These are phyloP conservation scores for Pagrus major DNA, from an alignment of 2,113 vertebrate species.

Conservation along the genomic window DNA sequence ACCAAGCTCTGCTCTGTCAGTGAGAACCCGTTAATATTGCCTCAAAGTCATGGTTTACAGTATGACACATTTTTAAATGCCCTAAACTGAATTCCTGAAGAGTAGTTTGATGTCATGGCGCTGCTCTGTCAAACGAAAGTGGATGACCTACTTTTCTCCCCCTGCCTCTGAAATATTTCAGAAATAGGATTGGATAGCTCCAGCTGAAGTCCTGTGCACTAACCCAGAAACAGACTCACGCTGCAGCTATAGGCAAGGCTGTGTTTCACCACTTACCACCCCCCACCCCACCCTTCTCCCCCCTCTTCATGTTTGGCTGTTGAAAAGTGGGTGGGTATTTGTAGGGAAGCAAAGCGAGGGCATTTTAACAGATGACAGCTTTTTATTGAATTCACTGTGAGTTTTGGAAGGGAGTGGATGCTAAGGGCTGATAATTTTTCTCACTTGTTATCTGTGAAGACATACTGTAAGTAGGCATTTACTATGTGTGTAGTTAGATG, in stretches of 20 bases:
- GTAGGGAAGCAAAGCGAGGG: conserved; percentile 67
- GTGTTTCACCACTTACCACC: conserved; percentile 62
- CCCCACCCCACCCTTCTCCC: conserved; percentile 39
- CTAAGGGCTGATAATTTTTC: conserved; percentile 43
- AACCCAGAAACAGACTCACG: conserved; percentile 81
- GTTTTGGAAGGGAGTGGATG: conserved; percentile 65
- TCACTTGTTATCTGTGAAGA: conserved; percentile 47
- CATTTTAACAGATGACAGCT: conserved; percentile 78
- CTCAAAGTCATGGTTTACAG: conserved; percentile 66
- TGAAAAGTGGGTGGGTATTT: conserved; percentile 80
- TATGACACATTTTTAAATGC: conserved; percentile 74
- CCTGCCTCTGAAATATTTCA: conserved; percentile 82
- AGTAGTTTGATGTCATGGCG: conserved; percentile 75
- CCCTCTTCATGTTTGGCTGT: conserved; percentile 73
- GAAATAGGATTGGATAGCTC: conserved; percentile 81
- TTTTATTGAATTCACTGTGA: conserved; percentile 65
- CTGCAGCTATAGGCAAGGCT: conserved; percentile 78
- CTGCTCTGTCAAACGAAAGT: conserved; percentile 79
- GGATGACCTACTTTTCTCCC: conserved; percentile 82
- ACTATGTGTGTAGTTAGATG: conserved; percentile 18
- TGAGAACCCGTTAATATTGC: conserved; percentile 33
- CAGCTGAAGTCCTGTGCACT: conserved; percentile 81
- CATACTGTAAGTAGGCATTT: conserved; percentile 67
- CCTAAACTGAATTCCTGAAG: conserved; percentile 80
- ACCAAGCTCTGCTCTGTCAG: not conserved